phyloP scores from a whole-genome alignment of 1,140 invertebrate genomes.

The Lepidurus arcticus region DNA sequence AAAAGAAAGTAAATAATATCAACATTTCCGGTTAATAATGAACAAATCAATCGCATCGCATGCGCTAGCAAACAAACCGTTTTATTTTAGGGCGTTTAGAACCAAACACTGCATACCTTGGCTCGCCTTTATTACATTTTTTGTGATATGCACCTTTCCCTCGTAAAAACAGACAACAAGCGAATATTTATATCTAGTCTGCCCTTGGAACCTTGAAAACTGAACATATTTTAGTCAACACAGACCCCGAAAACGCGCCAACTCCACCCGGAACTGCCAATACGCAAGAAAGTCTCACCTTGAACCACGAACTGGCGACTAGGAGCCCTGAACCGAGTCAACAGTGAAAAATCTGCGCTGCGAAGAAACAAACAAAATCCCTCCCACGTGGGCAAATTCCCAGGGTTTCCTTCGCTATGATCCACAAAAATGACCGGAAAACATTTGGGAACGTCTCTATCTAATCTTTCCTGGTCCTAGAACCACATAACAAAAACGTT shows the following conservation, averaged over 20 bases:
- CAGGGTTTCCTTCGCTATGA: background rate
- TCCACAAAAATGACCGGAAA: background rate
- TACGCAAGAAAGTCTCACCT: no score
- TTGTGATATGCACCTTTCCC: no score
- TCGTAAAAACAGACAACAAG: no score
- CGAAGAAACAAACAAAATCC: background rate
- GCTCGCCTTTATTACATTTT: no score
- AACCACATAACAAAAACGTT: background rate
- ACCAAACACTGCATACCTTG: no score
- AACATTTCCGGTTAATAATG: background rate
- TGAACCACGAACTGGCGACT: background rate
- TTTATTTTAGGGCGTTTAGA: background rate
- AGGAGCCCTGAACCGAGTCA: background rate
- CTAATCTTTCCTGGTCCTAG: background rate
- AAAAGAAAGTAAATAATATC: constrained; percentile 36
- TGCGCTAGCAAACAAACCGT: background rate
- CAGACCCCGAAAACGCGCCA: no score
- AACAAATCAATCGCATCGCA: background rate
- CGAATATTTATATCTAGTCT: no score
- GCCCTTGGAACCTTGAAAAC: no score
- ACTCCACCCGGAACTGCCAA: no score
- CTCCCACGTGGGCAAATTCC: background rate
- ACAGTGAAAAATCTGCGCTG: background rate
- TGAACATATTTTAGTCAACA: no score
- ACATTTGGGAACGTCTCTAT: background rate